Conservation (phyloP, 2,113 vertebrate species). For the Cyphomyrus plagiostoma region DNA sequence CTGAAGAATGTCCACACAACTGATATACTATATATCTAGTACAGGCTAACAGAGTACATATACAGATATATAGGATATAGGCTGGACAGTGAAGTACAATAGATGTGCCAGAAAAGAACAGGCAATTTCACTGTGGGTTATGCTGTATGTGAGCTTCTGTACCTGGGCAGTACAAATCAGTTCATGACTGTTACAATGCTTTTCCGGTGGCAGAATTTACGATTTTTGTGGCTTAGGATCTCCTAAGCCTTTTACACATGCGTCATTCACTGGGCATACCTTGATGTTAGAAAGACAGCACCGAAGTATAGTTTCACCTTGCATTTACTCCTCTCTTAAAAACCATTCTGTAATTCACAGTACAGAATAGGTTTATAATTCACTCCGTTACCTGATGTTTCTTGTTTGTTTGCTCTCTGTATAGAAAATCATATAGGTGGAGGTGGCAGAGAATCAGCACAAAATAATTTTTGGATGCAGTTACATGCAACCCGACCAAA, state of each 20-base stretch:
- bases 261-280: neutral
- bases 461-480: neutral
- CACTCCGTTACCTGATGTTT: neutral
- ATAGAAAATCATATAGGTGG: neutral
- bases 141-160: neutral
- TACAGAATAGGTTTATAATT: neutral
- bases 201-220: neutral
- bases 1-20: neutral
- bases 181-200: neutral
- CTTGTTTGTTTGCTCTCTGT: neutral
- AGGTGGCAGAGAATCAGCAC: neutral
- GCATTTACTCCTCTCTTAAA: neutral
- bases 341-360: neutral
- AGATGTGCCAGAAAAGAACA: neutral
- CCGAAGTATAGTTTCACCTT: neutral
- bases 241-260: neutral
- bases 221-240: neutral
- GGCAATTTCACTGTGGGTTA: neutral
- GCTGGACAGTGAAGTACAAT: neutral
- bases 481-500: neutral
- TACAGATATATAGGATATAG: neutral
- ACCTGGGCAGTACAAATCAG: neutral
- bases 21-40: neutral
- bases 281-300: neutral
- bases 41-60: neutral